Evolutionary conservation across 2,797 vertebrate species (phyloP), one percentile per base, ranked within the genome.

Genomic region (Jordanella pulchra): DNA sequence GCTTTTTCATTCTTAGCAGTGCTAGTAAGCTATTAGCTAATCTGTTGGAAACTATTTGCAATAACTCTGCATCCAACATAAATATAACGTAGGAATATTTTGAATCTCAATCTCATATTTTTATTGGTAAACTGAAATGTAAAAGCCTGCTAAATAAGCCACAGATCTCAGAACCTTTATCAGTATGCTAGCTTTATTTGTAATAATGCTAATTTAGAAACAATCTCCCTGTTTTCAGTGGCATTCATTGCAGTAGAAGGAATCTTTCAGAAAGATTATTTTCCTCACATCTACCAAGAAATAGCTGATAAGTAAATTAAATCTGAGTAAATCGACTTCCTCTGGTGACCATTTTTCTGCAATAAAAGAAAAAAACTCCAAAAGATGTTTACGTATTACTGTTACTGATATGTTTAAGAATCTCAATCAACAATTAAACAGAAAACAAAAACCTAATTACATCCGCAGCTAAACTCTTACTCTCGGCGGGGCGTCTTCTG

Each of bases 401-500:
- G 23, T 39, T 3, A 14, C 2, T 42, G 11, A 56, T 4, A 15
- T 28, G n/a, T 42, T 42, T 42, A 3, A 48, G 27, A 25, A 21
- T 48, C 28, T 66, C 4, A 23, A 7, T 45, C 3, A 17, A 13
- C 30, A 1, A 65, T 27, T n/a, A 63, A 23, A 13, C 27, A 32
- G 12, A n/a, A 13, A 39, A 35, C 7, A 39, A 61, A n/a, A n/a
- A 39, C 6, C 2, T 6, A n/a, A 42, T 30, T 21, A 32, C n/a
- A n/a, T n/a, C 54, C 65, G 4, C 21, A 44, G 35, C 63, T 51
- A 48, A 44, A 13, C 18, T 32, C 92, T 94, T 94, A 93, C 92
- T 92, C 89, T 80, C 50, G 92, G 93, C 1, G 89, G 92, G 39
- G 79, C 83, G 51, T 92, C 91, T 54, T 84, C 86, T 94, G 96